Evolutionary conservation across 2,113 vertebrate genomes (phyloP).

Genomic region (Plotosus lineatus): DNA sequence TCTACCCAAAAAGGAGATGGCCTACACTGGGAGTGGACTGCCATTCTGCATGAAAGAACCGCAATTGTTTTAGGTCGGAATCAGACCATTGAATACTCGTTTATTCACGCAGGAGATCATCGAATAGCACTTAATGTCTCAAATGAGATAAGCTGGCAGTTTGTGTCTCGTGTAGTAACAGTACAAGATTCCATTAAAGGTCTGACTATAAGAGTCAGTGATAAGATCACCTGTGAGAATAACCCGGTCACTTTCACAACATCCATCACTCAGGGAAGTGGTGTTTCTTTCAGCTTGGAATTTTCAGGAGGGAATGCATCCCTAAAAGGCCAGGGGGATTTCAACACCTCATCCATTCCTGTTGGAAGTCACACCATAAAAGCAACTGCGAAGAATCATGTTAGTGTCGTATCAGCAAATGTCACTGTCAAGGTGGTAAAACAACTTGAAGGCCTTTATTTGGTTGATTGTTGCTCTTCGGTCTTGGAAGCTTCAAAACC

Average conservation of each 20-base stretch:
- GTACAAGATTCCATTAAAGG: conserved; percentile 67
- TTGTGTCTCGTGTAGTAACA: conserved; percentile 56
- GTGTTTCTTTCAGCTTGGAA: conserved; percentile 63
- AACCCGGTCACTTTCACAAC: conserved; percentile 63
- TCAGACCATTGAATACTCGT: conserved; percentile 57
- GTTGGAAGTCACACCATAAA: conserved; percentile 62
- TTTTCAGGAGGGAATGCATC: conserved; percentile 55
- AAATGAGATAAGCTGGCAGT: conserved; percentile 71
- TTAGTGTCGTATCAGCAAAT: conserved; percentile 58
- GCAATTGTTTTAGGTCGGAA: conserved; percentile 30
- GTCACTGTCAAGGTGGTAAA: conserved; percentile 62
- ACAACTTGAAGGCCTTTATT: conserved; percentile 61
- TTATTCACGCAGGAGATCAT: conserved; percentile 61
- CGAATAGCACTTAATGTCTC: conserved; percentile 70
- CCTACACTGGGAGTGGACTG: conserved; percentile 70
- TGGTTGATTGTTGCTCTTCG: conserved; percentile 62
- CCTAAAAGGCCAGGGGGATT: conserved; percentile 29
- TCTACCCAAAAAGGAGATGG: conserved; percentile 58
- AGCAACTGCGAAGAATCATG: conserved; percentile 65
- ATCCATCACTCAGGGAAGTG: conserved; percentile 63
- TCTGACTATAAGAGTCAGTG: conserved; percentile 61
- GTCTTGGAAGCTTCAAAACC: conserved; percentile 63
- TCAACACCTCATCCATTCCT: conserved; percentile 60
- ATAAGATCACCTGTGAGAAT: conserved; percentile 53
- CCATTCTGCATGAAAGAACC: conserved; percentile 18